phyloP scores from a whole-genome alignment of 2,113 vertebrate genomes.

The Connochaetes taurinus region DNA sequence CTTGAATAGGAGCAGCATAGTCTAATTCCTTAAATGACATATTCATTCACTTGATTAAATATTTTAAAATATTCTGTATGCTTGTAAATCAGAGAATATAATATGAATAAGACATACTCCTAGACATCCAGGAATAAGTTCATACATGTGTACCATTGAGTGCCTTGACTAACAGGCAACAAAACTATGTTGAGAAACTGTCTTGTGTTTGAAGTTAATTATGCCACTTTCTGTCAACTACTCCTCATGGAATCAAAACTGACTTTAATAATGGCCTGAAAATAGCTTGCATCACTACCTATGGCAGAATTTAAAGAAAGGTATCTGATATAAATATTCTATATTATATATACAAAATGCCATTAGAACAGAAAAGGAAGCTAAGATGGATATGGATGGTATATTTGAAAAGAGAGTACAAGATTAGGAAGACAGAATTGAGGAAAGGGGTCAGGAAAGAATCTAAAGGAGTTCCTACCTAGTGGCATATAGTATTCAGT shows the following conservation, averaged over 20 bases:
- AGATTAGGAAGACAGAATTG: background rate
- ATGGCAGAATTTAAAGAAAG: background rate
- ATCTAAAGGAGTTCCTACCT: background rate
- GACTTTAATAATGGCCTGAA: background rate
- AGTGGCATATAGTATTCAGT: background rate
- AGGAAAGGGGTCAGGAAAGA: background rate
- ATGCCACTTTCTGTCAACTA: background rate
- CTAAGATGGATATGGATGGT: background rate
- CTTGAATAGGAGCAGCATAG: background rate
- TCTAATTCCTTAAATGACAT: background rate
- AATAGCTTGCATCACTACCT: background rate
- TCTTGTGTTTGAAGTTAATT: background rate
- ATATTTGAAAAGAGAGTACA: background rate
- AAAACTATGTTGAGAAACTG: background rate
- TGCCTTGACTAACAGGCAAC: background rate
- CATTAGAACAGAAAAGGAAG: background rate
- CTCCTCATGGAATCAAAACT: background rate
- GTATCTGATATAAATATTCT: background rate
- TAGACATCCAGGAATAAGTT: background rate
- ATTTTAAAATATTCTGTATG: background rate
- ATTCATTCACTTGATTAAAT: background rate
- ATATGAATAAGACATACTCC: background rate
- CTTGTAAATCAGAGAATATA: background rate
- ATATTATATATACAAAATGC: background rate
- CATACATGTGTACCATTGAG: background rate